Base-by-base conservation (phyloP, 2,113 vertebrate genomes). In the Thermophis baileyi region DNA sequence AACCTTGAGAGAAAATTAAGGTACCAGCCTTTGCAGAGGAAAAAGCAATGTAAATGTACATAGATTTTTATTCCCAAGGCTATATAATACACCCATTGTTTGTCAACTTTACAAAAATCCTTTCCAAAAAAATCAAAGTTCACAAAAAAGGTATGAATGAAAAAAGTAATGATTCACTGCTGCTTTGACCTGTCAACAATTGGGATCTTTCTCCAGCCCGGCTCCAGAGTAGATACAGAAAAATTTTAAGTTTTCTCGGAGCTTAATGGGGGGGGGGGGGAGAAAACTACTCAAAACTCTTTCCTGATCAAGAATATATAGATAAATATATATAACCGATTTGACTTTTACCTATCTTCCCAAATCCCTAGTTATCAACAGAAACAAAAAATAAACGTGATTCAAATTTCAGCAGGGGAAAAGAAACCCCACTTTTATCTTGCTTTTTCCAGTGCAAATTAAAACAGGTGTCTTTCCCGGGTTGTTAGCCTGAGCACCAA, bases 391-490 rank as follows among this genome's bases (percentile, higher is more conserved):
- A 55, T 20, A 55, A 35, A 63, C 4, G 2, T 22, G 40, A 22
- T 55, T 85, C 57, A 40, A 35, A 88, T 89, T 92, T 81, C 27
- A 92, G 4, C 44, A 25, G 12, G n/a, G 20, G 14, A 46, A 85
- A 86, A 86, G 14, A 44, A 60, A 87, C 14, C 54, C 46, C 20
- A 18, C 54, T 6, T 25, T 87, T 51, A 3, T 25, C 12, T 54
- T 51, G 69, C 87, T 90, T 81, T 93, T 22, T 50, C 91, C 88
- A 81, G 89, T 91, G 89, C 54, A 88, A 93, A 93, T 95, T 94
- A 95, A 96, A 93, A 96, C 96, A 97, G 96, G 96, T 97, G 96
- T 89, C 22, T 81, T 11, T 12, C 24, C 91, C 54, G n/a, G 27
- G 25, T 47, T 87, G 7, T 20, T 12, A 22, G 44, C 35, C 24